Base-by-base conservation (phyloP, 2,797 vertebrate species). In the Pitangus sulphuratus region DNA sequence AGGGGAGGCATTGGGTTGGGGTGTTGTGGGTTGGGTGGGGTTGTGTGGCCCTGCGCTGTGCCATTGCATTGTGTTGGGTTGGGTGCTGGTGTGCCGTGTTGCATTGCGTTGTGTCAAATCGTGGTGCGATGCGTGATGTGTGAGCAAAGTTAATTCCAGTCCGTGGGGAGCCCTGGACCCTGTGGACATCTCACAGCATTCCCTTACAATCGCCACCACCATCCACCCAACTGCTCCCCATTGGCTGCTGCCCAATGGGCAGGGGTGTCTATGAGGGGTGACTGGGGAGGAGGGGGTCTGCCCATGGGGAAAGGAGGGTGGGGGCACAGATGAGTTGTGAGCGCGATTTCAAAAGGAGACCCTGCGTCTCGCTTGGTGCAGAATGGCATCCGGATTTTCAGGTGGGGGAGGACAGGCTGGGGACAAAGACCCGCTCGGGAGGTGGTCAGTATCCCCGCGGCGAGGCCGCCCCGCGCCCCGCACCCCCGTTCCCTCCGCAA, bases 141-240 rank as follows among this genome's bases (percentile, higher is more conserved):
- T 50, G 76, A 54, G 15, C 60, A 62, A 96, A 96, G 96, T 89
- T 85, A 93, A 79, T 87, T 66, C 64, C 71, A 21, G 24, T 39
- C 61, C 39, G 8, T 26, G 60, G 75, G 65, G 68, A 68, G 20
- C 14, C 42, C 45, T 70, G 84, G 25, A 74, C 31, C 75, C 64
- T 14, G 1, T 2, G 28, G 64, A 42, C 35, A 26, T 19, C 71
- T 54, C 42, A 18, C 16, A 78, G 65, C 86, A 37, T 80, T 37
- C n/a, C 31, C 10, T 14, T 25, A 17, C n/a, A 10, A 12, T 19
- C 25, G 24, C 24, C 21, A 31, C 4, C 60, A n/a, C 18, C 31
- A 22, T 9, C 44, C 35, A 62, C 47, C 35, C 68, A 42, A 6
- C 4, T 51, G 11, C 39, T 64, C 53, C 76, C 61, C 22, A 11